phyloP scores from a whole-genome alignment of 2,888 invertebrate genomes.

The Nomada ferruginata region DNA sequence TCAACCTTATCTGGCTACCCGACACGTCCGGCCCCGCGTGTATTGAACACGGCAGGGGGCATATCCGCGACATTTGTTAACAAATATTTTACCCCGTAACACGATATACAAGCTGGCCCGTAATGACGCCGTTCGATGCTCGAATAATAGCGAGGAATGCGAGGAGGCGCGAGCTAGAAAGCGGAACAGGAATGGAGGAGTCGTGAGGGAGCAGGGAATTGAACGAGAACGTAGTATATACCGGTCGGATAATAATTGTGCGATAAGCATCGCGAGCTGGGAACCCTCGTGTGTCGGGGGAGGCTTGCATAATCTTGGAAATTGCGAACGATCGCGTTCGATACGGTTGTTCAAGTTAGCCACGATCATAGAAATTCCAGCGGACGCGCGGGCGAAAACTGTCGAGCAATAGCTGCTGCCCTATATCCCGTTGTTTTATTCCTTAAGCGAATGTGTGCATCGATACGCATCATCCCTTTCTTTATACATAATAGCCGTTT shows the following conservation, averaged over 20 bases:
- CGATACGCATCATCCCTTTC: constrained; percentile 3
- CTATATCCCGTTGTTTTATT: background rate
- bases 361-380: background rate
- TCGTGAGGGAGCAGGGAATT: background rate
- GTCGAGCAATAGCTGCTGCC: background rate
- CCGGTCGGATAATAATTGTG: constrained; percentile 36
- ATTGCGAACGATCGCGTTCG: constrained; percentile 1
- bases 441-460: background rate
- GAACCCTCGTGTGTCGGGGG: constrained; percentile 1
- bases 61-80: constrained; percentile 74
- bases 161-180: constrained; percentile 29
- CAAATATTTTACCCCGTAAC: constrained; percentile 79
- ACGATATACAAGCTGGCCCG: constrained; percentile 63
- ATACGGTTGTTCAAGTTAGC: background rate
- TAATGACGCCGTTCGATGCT: constrained; percentile 51
- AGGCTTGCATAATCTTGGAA: background rate
- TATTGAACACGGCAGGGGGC: constrained; percentile 54
- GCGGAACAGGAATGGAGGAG: constrained; percentile 8
- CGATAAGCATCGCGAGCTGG: constrained; percentile 28
- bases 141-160: constrained; percentile 53
- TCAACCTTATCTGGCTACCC: constrained; percentile 61
- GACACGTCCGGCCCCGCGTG: constrained; percentile 52
- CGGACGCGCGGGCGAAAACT: no score
- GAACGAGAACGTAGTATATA: background rate
- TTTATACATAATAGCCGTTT: background rate